Percentiles rank a stretch among this genome's conserved stretches.
phyloP scores from a whole-genome alignment of 23 tunicate species.

The Halocynthia aurantium region DNA sequence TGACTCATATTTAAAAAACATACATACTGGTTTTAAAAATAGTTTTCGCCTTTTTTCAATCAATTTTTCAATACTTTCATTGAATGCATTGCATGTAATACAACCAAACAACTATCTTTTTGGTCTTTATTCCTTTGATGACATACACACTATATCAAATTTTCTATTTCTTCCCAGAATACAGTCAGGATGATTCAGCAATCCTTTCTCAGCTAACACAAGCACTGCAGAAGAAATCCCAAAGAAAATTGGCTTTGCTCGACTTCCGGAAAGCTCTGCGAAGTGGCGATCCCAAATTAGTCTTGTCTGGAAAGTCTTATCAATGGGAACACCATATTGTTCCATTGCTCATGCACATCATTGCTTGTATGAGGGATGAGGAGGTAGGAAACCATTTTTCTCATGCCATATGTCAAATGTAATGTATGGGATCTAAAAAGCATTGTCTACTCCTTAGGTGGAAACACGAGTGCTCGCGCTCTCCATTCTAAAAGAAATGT shows the following conservation, averaged over 20 bases:
- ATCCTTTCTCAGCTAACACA: slow-evolving; percentile 1
- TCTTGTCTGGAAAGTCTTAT: slow-evolving; percentile 8
- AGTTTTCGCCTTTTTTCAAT: no score
- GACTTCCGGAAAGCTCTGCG: slow-evolving; percentile 4
- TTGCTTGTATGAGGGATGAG: slow-evolving; percentile 21
- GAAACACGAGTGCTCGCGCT: slow-evolving; percentile 36
- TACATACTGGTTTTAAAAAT: no score
- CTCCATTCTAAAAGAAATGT: slow-evolving; percentile 50
- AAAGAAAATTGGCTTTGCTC: slow-evolving; percentile 19
- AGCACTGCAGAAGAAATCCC: slow-evolving; percentile 14
- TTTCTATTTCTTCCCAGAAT: background rate
- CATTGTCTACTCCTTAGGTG: slow-evolving; percentile 6
- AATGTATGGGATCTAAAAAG: background rate
- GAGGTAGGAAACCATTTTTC: slow-evolving; percentile 11
- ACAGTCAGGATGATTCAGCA: slow-evolving; percentile 15
- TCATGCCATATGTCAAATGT: background rate
- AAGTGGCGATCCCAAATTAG: slow-evolving; percentile 14
- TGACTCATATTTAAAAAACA: no score
- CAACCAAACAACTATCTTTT: background rate
- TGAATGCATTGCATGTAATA: no score
- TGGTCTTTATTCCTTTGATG: background rate
- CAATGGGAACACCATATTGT: slow-evolving; percentile 20
- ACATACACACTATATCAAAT: background rate
- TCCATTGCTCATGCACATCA: slow-evolving; percentile 18
- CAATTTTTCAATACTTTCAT: no score